A percentile compares a stretch with the other conserved stretches of the same genome.
These are phyloP conservation scores for Chymomyza costata DNA, from an alignment of 1,140 invertebrate species.

Conservation along the genomic window DNA sequence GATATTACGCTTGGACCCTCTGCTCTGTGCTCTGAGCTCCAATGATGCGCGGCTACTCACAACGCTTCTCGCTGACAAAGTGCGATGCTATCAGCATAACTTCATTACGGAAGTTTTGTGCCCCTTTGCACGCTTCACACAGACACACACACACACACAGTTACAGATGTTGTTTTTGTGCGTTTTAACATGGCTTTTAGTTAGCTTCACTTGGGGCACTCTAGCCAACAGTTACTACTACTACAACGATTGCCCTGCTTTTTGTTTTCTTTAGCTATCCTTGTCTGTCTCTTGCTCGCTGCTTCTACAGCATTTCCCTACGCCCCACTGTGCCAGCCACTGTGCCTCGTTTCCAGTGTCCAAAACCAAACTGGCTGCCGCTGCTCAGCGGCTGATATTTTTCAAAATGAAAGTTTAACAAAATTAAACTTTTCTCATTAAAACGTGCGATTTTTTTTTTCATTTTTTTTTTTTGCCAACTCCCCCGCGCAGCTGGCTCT, in stretches of 20 bases:
- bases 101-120: constrained; percentile 65
- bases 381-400: constrained; percentile 66
- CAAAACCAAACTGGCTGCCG: too few species aligned
- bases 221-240: constrained; percentile 1
- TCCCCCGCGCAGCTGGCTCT: constrained; percentile 11
- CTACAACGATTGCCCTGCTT: background rate
- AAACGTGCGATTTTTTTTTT: constrained; percentile 70
- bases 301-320: constrained; percentile 8
- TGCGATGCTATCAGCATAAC: constrained; percentile 70
- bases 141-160: background rate
- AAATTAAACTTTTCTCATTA: constrained; percentile 76
- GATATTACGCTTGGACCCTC: too few species aligned
- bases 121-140: constrained; percentile 4
- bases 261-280: constrained; percentile 26
- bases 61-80: constrained; percentile 40
- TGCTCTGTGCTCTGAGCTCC: too few species aligned
- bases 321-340: background rate
- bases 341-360: too few species aligned
- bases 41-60: too few species aligned
- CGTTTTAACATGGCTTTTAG: constrained; percentile 62
- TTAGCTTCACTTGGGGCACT: constrained; percentile 32
- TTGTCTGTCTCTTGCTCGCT: constrained; percentile 6
- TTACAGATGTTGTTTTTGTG: constrained; percentile 45
- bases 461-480: constrained; percentile 17
- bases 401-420: constrained; percentile 74